Base-by-base conservation (phyloP, 2,888 invertebrate species). In the Dynastes grantii region DNA sequence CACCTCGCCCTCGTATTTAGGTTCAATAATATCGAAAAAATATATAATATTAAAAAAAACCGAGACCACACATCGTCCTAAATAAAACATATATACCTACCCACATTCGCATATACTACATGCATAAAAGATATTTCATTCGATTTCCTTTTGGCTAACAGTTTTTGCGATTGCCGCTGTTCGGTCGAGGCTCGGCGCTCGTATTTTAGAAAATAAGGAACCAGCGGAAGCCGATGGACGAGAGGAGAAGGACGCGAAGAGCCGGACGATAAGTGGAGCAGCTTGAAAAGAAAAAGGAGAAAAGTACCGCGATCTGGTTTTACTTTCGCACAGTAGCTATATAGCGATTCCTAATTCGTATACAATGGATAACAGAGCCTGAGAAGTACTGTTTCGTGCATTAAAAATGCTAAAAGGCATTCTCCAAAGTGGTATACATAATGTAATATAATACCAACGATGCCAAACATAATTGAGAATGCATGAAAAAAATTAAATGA, bases 301-400 rank as follows among this genome's bases (percentile, higher is more conserved):
- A 22, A 22, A 77, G 81, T 80, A 81, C 79, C 77, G 77, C 75
- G 80, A 78, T 82, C 82, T 81, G 80, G 82, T 81, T 83, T 83
- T 82, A 80, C 81, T 82, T 81, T 81, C 81, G 82, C 81, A 79
- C 75, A 79, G 58, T 55, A 58, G 55, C 71, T 73, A 65, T 67
- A 61, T 2, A 11, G 45, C 45, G 45, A 45, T 2, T 45, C 45
- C 45, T 45, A 45, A 45, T 45, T 45, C 45, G 45, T 45, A 45
- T 45, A 79, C 78, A 78, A 80, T 78, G 80, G 76, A 76, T 77
- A 77, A 77, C 77, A 55, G 77, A 71, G 65, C 65, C 71, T 49
- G 45, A 77, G 71, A 77, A 77, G 71, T 77, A 71, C 77, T 77
- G 77, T 77, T 77, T 70, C 49, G 58, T 73, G 49, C 64, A 77